Base-by-base conservation (phyloP, 2,888 invertebrate species). In the Brachyptera putata region DNA sequence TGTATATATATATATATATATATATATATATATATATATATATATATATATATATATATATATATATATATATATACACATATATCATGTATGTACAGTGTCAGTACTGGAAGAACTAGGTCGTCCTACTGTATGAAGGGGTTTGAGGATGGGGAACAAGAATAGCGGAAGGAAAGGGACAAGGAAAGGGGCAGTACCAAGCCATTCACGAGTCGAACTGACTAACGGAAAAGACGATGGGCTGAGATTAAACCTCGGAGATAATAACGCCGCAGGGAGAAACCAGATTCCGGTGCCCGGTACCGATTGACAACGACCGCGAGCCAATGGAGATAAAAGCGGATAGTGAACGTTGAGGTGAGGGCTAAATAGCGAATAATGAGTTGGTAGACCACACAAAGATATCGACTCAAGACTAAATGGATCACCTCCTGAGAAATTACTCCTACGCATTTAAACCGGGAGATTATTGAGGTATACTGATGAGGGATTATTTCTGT, bases 261-360 rank as follows among this genome's bases (percentile, higher is more conserved):
- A 30, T 5, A 30, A 11, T 7, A 30, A 5, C 30, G 30, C 22
- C 36, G 34, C 18, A 24, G 21, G 34, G 43, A 21, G 43, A 21
- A 43, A 16, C 43, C 43, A 34, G 21, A 34, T 53, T 53, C 53
- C 53, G 53, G 53, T 36, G 13, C 18, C 53, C 53, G 53, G 53
- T 36, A 11, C 18, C 34, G 53, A 53, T 53, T 36, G 53, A 53
- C 53, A 36, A 36, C 53, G 18, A 34, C 50, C 50, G 30, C 34
- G 26, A 11, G 24, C 21, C 21, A 46, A 21, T 26, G 34, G 3
- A 26, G 46, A 16, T 18, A 21, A 16, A 4, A 22, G 18, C 36
- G 53, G 30, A 11, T 18, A 53, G 30, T 50, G 49, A 50, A 50
- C 49, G 30, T 24, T 36, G 5, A 53, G 22, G 36, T 53, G 53